These are phyloP conservation scores for Myiotriccus ornatus DNA, from an alignment of 2,797 vertebrate species.

Conservation along the genomic window DNA sequence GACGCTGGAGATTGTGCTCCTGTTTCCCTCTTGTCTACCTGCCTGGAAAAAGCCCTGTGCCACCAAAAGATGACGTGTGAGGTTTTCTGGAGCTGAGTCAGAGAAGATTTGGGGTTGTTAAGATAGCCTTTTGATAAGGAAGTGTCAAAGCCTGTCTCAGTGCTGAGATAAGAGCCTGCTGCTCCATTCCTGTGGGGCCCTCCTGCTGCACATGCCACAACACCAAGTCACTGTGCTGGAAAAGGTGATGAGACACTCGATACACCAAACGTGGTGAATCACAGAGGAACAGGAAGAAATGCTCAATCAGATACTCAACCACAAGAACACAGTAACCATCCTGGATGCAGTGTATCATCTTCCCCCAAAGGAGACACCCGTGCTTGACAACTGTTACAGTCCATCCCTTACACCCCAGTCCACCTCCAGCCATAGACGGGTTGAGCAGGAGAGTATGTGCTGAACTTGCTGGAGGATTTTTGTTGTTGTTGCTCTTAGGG, in stretches of 20 bases:
- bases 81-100: background rate
- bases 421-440: background rate
- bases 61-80: fast-evolving
- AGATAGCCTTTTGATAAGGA: background rate
- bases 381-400: background rate
- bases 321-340: background rate
- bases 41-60: background rate
- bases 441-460: background rate
- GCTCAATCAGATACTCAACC: background rate
- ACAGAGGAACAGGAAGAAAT: background rate
- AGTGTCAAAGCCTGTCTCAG: background rate
- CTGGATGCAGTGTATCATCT: fast-evolving
- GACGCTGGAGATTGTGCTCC: background rate
- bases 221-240: background rate
- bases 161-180: background rate
- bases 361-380: fast-evolving
- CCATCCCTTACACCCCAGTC: background rate
- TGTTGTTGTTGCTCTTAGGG: background rate
- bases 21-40: background rate
- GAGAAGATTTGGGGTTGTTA: background rate
- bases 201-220: background rate
- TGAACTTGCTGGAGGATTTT: fast-evolving
- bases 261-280: background rate
- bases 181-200: background rate
- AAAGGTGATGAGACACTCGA: background rate